Base-by-base conservation (phyloP, 2,888 invertebrate genomes). In the Nymphalis urticae region DNA sequence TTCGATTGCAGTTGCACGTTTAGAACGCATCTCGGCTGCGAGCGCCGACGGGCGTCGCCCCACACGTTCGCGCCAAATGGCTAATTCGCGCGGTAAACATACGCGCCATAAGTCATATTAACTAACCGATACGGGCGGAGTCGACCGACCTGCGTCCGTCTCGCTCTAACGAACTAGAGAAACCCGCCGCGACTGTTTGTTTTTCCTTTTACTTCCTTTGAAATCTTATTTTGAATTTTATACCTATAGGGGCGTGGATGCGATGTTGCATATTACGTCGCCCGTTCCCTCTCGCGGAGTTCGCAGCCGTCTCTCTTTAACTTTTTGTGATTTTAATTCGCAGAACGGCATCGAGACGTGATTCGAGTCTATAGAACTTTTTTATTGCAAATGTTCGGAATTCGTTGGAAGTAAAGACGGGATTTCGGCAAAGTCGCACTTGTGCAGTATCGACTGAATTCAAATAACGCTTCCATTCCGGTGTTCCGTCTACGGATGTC, bases 221-320 rank as follows among this genome's bases (percentile, higher is more conserved):
- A 90, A 92, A 90, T 91, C 90, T 92, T 92, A 91, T 92, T 92
- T 91, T 89, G 88, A 90, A 90, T 89, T 91, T 90, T 90, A 90
- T 90, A 90, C 88, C 85, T 83, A 84, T 86, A 88, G 92, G 93
- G 93, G 93, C 93, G 93, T 89, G 91, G 88, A 92, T 89, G 91
- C 89, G 87, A 85, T 91, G 93, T 93, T 94, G 94, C 93, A 94
- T 92, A 92, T 88, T 90, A 85, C 90, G 89, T 88, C 88, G 89
- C 93, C 84, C 86, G 82, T 93, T 90, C 87, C 79, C 84, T 83
- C 89, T 77, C 81, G 79, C 79, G 75, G 80, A 75, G 78, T 77
- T 73, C 73, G 79, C 77, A 75, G 77, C 79, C 81, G 80, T 90
- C 90, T 83, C 87, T 69, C 81, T 92, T 89, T 82, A 73, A 81